These are phyloP conservation scores for Pachliopta kotzebuea DNA, from an alignment of 2,888 invertebrate genomes.

Conservation along the genomic window DNA sequence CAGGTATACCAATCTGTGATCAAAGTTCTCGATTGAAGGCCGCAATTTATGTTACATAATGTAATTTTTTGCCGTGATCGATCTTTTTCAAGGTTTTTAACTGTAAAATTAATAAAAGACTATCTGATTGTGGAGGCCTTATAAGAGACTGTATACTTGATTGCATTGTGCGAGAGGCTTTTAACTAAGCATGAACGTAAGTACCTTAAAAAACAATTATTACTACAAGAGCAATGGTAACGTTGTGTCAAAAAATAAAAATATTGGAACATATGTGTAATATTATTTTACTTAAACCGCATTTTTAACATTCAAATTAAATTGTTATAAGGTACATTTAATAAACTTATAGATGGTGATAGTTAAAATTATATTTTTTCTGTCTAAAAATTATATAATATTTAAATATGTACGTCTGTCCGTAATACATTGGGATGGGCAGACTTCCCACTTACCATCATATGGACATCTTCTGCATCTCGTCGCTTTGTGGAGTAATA, in stretches of 20 bases:
- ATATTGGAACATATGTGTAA: too few species aligned
- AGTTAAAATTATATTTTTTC: too few species aligned
- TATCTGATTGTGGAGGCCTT: slow-evolving; percentile 4
- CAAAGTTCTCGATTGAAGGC: slow-evolving; percentile 60
- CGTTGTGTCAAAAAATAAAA: background rate
- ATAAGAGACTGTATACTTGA: background rate
- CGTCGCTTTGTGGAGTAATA: too few species aligned
- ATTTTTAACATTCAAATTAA: too few species aligned
- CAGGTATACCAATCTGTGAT: slow-evolving; percentile 76
- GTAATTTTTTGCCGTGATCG: slow-evolving; percentile 51
- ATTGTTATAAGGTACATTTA: too few species aligned
- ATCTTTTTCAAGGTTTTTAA: slow-evolving; percentile 53
- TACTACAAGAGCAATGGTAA: slow-evolving; percentile 8
- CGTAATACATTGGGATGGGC: too few species aligned
- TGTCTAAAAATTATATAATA: too few species aligned
- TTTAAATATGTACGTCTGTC: too few species aligned
- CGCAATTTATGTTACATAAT: slow-evolving; percentile 60
- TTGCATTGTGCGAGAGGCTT: slow-evolving; percentile 4
- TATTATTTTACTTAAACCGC: too few species aligned
- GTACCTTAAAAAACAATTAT: background rate
- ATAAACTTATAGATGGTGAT: too few species aligned
- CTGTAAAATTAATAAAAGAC: slow-evolving; percentile 47
- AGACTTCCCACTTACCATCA: too few species aligned
- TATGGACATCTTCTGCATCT: too few species aligned
- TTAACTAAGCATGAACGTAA: slow-evolving; percentile 3